Evolutionary conservation across 2,113 vertebrate species (phyloP), one percentile per base, ranked within the genome.

Genomic region (Caloenas nicobarica): DNA sequence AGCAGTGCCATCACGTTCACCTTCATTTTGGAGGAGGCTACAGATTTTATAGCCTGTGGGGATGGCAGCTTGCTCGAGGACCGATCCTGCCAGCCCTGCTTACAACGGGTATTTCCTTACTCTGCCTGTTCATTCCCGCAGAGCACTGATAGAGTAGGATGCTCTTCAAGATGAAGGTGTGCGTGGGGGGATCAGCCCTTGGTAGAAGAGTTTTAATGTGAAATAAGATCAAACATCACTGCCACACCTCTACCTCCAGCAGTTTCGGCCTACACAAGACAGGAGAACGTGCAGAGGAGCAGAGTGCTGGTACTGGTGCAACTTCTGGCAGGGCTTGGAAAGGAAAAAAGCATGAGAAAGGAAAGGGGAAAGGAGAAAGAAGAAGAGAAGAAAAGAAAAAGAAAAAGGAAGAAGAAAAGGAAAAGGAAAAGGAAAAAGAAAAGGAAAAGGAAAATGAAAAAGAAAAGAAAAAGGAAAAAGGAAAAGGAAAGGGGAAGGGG

Each of bases 211-310:
- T 85, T 95, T 85, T 86, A 81, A 81, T 16, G 83, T 84, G 92
- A 96, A 96, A 72, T 86, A 31, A 95, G 95, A 95, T 95, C 84
- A 95, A 96, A 96, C 96, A 91, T 50, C 66, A 2, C 57, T 50
- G 73, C 93, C 96, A 95, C 94, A 38, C 96, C 96, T 92, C 91
- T 54, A 40, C 96, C 96, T 89, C 77, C 73, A 93, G 93, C 93
- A 81, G 58, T 96, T 96, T 96, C 96, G 89, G 42, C 72, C 90
- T 92, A 93, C 81, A 69, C 69, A 44, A 56, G 23, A 53, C 80
- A 87, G 78, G 70, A 42, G n/a, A 44, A 95, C 81, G 89, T 96
- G 95, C 96, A 95, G 82, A 53, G 23, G 21, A 91, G 88, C 93
- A 96, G 91, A 73, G 21, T 15, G 42, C 19, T 65, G 16, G 19